These are phyloP conservation scores for Euthynnus affinis DNA, from an alignment of 2,797 vertebrate species.

Conservation along the genomic window DNA sequence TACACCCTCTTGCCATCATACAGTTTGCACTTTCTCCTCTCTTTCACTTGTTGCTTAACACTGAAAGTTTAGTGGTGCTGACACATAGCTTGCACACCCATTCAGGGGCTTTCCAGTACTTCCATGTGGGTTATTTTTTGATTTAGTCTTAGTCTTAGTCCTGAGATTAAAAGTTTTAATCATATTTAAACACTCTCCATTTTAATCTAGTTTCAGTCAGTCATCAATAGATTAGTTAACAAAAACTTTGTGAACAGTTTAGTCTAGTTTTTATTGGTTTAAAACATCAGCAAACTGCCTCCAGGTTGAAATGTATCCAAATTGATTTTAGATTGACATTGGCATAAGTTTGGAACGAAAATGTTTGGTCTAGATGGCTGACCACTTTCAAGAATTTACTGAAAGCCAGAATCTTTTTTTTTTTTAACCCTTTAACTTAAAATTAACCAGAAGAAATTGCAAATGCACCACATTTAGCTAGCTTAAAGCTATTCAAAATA, in stretches of 20 bases:
- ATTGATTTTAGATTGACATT: too few relatives aligned
- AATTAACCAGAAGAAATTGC: not conserved
- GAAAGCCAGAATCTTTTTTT: too few relatives aligned
- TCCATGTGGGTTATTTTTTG: not conserved
- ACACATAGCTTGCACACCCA: slow-evolving; percentile 14
- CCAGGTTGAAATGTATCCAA: too few relatives aligned
- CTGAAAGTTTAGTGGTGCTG: slow-evolving; percentile 7
- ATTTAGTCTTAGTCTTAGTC: not conserved
- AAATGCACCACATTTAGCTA: too few relatives aligned
- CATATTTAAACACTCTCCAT: not conserved
- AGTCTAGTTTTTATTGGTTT: too few relatives aligned
- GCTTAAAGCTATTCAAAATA: not conserved
- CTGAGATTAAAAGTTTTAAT: not conserved
- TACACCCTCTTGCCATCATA: slow-evolving; percentile 9
- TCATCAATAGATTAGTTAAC: not conserved
- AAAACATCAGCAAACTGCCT: too few relatives aligned
- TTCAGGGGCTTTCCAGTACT: not conserved
- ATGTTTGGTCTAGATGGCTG: not conserved
- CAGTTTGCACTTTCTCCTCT: slow-evolving; percentile 9
- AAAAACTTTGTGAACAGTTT: not conserved
- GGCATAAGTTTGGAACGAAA: too few relatives aligned
- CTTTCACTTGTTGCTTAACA: not conserved
- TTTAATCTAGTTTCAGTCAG: not conserved
- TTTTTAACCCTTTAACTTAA: too few relatives aligned
- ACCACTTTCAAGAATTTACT: not conserved